Percentiles rank a stretch among this genome's conserved stretches.
phyloP scores from a whole-genome alignment of 2,113 vertebrate species.

The Eonycteris spelaea region DNA sequence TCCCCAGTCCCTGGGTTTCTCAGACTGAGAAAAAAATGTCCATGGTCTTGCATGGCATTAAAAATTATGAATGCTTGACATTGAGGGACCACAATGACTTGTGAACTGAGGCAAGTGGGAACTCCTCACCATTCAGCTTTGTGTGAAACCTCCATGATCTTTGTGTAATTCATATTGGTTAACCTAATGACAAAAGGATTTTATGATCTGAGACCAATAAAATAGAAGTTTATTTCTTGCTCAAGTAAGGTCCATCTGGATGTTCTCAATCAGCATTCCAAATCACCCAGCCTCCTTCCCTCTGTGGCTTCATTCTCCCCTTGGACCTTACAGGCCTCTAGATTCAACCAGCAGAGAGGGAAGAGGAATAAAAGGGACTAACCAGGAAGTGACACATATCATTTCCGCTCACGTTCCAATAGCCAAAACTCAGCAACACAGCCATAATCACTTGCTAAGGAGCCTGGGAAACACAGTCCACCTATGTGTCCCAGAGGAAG shows the following conservation, averaged over 20 bases:
- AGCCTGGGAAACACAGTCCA: not conserved
- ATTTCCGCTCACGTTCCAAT: not conserved
- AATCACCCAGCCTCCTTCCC: not conserved
- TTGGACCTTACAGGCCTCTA: not conserved
- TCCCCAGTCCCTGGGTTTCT: not conserved
- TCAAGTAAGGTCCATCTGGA: not conserved
- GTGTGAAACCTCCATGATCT: not conserved
- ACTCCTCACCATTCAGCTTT: not conserved
- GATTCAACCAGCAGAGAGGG: not conserved
- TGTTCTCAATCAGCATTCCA: not conserved
- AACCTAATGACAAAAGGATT: not conserved
- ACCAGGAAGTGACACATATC: not conserved
- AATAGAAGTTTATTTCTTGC: not conserved
- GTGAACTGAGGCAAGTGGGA: not conserved
- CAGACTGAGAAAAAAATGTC: not conserved
- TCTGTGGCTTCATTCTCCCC: not conserved
- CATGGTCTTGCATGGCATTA: not conserved
- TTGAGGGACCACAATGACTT: not conserved
- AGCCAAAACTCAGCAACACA: not conserved
- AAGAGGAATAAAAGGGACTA: not conserved
- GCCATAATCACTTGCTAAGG: not conserved
- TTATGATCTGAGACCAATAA: not conserved
- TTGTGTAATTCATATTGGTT: not conserved
- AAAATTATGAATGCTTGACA: not conserved
- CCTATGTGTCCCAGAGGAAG: not conserved